A percentile compares a stretch with the other conserved stretches of the same genome.
These are phyloP conservation scores for Melieria omissa DNA, from an alignment of 2,888 invertebrate species.

Conservation along the genomic window DNA sequence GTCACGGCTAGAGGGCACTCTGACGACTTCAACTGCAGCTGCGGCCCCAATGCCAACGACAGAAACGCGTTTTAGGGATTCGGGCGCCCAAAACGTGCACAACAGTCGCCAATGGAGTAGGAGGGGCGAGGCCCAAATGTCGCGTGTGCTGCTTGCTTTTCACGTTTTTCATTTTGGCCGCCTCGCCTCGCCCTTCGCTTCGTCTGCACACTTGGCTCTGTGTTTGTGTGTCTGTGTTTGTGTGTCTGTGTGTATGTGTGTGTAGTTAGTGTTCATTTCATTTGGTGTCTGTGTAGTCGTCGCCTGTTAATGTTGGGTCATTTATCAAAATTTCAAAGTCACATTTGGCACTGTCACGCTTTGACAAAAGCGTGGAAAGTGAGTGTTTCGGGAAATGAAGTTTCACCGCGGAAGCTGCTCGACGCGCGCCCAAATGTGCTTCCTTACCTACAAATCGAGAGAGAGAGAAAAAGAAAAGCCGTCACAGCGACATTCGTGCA, in stretches of 20 bases:
- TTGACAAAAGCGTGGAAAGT: conserved; percentile 21
- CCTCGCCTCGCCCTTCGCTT: no score
- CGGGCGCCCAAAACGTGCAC: not conserved
- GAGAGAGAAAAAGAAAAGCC: not conserved
- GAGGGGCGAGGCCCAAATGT: not conserved
- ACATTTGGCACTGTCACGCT: conserved; percentile 60
- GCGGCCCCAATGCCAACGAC: no score
- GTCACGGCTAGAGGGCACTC: no score
- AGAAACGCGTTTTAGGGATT: not conserved
- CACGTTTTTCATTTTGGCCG: not conserved
- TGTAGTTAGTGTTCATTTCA: not conserved
- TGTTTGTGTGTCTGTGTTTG: not conserved
- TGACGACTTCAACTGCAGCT: no score
- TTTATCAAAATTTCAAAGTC: conserved; percentile 64
- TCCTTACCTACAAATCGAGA: conserved; percentile 9
- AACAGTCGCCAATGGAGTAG: not conserved
- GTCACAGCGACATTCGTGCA: not conserved
- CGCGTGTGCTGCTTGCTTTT: not conserved
- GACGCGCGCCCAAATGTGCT: conserved; percentile 4
- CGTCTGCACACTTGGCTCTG: no score
- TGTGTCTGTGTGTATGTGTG: not conserved
- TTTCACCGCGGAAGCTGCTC: conserved; percentile 21
- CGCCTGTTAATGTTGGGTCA: conserved; percentile 50
- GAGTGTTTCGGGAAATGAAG: conserved; percentile 19
- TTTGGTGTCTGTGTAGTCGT: not conserved